Evolutionary conservation across 2,888 invertebrate genomes (phyloP).

Genomic region (Sabellastarte sp.): DNA sequence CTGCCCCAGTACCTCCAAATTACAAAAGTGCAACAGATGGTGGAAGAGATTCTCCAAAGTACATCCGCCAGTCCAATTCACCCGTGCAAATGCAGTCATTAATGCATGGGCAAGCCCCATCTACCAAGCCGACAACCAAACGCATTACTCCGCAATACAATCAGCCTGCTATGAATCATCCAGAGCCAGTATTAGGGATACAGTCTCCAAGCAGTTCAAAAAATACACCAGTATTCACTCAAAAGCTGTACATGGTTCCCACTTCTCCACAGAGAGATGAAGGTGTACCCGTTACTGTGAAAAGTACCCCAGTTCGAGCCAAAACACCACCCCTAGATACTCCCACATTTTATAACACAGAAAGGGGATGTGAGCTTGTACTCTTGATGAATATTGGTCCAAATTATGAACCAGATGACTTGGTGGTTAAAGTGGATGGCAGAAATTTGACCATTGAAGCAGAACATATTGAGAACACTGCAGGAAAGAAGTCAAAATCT

Average conservation of each 20-base stretch:
- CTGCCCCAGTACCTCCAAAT: constrained; percentile 23
- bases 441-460: constrained; percentile 19
- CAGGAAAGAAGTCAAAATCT: constrained; percentile 15
- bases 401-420: constrained; percentile 23
- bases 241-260: neutral
- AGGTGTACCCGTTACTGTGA: neutral
- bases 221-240: neutral
- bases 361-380: constrained; percentile 4
- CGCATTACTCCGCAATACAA: neutral
- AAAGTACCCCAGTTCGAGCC: neutral
- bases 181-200: neutral
- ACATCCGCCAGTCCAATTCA: no score
- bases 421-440: constrained; percentile 27
- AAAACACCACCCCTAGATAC: neutral
- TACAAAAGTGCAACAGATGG: constrained; percentile 3
- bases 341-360: neutral
- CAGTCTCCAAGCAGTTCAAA: neutral
- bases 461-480: constrained; percentile 17
- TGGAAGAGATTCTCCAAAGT: neutral
- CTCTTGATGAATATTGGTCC: constrained; percentile 20
- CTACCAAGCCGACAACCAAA: neutral
- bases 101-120: no score
- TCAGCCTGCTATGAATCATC: no score
- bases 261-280: neutral
- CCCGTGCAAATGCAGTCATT: no score